A percentile compares a stretch with the other conserved stretches of the same genome.
Evolutionary conservation across 2,113 vertebrate species (phyloP).

Genomic region (mouse (Mus musculus)): GRCm39 chr5:17098501-17099000

Average conservation of each 20-base stretch:
- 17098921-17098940: conserved; percentile 25
- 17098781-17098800: not conserved
- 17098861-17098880: not conserved
- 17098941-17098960: not conserved
- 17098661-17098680: too few species aligned
- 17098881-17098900: not conserved
- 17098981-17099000: not conserved
- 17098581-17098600: too few species aligned
- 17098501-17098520: not conserved
- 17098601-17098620: not conserved
- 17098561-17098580: too few species aligned
- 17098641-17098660: not conserved
- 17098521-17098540: not conserved
- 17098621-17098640: not conserved
- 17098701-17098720: not conserved
- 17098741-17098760: not conserved
- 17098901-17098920: not conserved
- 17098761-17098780: not conserved
- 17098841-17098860: not conserved
- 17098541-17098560: not conserved
- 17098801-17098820: not conserved
- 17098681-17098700: not conserved
- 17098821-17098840: not conserved
- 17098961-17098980: not conserved
- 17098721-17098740: not conserved